Base-by-base conservation (phyloP, 2,888 invertebrate species). In the Chrysopilus asiliformis region DNA sequence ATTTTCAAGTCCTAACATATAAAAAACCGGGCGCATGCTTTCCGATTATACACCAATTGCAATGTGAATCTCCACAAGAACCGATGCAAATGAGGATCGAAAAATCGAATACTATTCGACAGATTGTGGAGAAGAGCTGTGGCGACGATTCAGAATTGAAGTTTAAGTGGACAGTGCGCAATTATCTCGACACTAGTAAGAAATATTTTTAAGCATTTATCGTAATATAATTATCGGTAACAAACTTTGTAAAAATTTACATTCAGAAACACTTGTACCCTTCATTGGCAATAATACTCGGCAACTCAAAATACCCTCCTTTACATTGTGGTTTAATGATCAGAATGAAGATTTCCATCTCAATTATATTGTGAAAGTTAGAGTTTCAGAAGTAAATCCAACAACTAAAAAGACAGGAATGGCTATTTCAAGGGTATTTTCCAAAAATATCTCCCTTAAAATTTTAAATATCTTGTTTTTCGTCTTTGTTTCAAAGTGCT, bases 131-230 rank as follows among this genome's bases (percentile, higher is more conserved):
- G 19, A 32, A 35, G 27, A 33, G 40, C 26, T 42, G 42, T 22
- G 39, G 40, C 20, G 3, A 7, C 10, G 14, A 33, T 3, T 42
- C 42, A 4, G 16, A n/a, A 2, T 4, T 42, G n/a, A 6, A 32
- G 13, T 34, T 32, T 20, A 15, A 20, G 7, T 42, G 42, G 42
- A 29, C 6, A 13, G 8, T 40, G 3, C 29, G 36, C 18, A 32
- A 42, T 40, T 40, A 37, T 29, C 32, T 42, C 13, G 36, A 35
- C 34, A 18, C 16, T 15, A 20, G 42, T 37, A 35, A 29, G 26
- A 22, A 20, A 27, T 31, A 29, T 14, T 29, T 14, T 12, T 29
- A 29, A 13, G 26, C 26, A 7, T 4, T 26, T n/a, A 4, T 26
- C 13, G n/a, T 22, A 22, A 22, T 22, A 9, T 22, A 22, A 10